phyloP scores from a whole-genome alignment of 2,113 vertebrate species.

The Rhineura floridana region DNA sequence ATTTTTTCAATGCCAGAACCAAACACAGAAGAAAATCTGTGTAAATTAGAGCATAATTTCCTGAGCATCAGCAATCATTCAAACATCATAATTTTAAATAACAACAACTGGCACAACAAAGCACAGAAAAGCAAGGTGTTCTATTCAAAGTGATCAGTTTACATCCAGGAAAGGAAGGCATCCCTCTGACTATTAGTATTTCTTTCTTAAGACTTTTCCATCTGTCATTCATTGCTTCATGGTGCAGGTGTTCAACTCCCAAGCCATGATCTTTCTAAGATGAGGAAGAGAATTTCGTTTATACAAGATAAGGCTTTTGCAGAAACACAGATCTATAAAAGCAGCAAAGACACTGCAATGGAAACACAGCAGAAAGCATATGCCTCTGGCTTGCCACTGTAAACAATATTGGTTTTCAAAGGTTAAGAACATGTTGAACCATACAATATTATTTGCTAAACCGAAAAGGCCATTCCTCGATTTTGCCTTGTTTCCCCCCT shows the following conservation, averaged over 20 bases:
- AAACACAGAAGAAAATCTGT: not conserved
- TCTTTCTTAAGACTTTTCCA: not conserved
- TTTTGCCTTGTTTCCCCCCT: not conserved
- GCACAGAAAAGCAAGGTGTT: not conserved
- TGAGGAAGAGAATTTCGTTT: not conserved
- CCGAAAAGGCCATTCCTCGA: not conserved
- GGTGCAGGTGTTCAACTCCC: not conserved
- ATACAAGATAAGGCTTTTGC: not conserved
- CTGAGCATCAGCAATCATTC: not conserved
- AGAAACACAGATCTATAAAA: not conserved
- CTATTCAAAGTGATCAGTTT: not conserved
- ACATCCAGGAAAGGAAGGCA: not conserved
- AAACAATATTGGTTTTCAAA: conserved; percentile 6
- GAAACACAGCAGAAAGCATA: not conserved
- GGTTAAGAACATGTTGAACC: conserved; percentile 6
- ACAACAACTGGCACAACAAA: not conserved
- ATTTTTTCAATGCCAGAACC: too few relatives aligned
- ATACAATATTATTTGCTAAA: not conserved
- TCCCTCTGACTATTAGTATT: not conserved
- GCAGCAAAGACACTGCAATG: not conserved
- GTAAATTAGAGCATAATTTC: not conserved
- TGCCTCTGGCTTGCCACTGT: not conserved
- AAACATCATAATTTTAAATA: not conserved
- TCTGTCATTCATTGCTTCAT: not conserved
- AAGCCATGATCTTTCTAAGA: not conserved